Evolutionary conservation across 2,113 vertebrate species (phyloP).

Genomic region (Saimiri boliviensis): DNA sequence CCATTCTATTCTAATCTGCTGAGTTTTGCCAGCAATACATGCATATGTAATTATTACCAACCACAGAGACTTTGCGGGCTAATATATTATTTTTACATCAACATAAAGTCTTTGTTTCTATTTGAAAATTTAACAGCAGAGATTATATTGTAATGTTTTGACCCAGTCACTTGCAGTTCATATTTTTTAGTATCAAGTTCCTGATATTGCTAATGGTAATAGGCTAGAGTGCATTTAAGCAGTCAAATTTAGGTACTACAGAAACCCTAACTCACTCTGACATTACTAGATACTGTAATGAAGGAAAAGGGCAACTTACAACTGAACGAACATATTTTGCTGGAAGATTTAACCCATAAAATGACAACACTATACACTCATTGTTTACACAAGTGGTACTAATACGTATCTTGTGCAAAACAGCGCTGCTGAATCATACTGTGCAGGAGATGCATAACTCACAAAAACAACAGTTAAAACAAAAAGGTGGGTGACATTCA

Average conservation of each 20-base stretch:
- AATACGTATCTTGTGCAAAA: constrained; percentile 17
- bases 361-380: neutral
- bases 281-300: neutral
- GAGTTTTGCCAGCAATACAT: neutral
- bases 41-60: neutral
- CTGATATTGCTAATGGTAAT: constrained; percentile 10
- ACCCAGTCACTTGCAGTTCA: neutral
- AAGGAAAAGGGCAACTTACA: constrained; percentile 38
- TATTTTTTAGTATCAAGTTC: constrained; percentile 42
- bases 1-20: neutral
- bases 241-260: constrained; percentile 20
- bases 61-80: neutral
- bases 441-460: neutral
- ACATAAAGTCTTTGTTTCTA: constrained; percentile 37
- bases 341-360: constrained; percentile 37
- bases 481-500: neutral
- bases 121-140: constrained; percentile 44
- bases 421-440: constrained; percentile 6
- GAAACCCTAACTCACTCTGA: constrained; percentile 40
- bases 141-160: constrained; percentile 17
- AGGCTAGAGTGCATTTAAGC: neutral
- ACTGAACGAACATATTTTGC: neutral
- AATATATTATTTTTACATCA: constrained; percentile 12
- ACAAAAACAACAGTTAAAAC: neutral
- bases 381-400: neutral